These are phyloP conservation scores for Drosophila kanapiae DNA, from an alignment of 1,140 invertebrate species.

Conservation along the genomic window DNA sequence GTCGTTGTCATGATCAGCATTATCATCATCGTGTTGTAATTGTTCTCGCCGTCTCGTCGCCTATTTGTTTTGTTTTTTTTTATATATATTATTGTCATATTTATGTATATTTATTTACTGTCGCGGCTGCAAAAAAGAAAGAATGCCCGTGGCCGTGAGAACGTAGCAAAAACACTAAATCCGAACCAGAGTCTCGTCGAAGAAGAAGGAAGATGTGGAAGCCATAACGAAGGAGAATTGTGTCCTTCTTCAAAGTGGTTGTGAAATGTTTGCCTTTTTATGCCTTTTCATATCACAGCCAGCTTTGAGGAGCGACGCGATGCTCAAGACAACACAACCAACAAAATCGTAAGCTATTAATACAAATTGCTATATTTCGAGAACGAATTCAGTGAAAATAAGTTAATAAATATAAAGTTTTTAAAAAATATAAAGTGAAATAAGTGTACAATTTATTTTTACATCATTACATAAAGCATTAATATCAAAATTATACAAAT, in stretches of 20 bases:
- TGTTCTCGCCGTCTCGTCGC: slow-evolving; percentile 31
- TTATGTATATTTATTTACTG: slow-evolving; percentile 57
- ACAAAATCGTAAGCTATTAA: slow-evolving; percentile 11
- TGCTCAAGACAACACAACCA: slow-evolving; percentile 66
- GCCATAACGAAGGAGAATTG: slow-evolving; percentile 60
- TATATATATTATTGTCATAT: slow-evolving; percentile 23
- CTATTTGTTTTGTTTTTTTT: slow-evolving; percentile 41
- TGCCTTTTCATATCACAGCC: slow-evolving; percentile 93
- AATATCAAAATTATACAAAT: slow-evolving; percentile 50
- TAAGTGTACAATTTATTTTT: slow-evolving; percentile 30
- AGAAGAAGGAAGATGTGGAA: slow-evolving; percentile 5
- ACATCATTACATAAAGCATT: slow-evolving; percentile 43
- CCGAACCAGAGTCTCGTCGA: slow-evolving; percentile 18
- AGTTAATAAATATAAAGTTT: neutral
- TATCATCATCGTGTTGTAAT: slow-evolving; percentile 50
- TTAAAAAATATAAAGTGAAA: neutral
- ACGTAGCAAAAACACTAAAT: slow-evolving; percentile 23
- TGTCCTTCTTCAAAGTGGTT: slow-evolving; percentile 89
- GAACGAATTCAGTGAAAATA: slow-evolving; percentile 5
- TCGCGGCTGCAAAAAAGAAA: slow-evolving; percentile 31
- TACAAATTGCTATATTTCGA: neutral
- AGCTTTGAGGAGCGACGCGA: slow-evolving; percentile 92
- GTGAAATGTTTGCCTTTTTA: slow-evolving; percentile 89
- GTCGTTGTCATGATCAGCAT: slow-evolving; percentile 44
- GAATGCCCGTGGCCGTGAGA: slow-evolving; percentile 58